Conservation (phyloP, 2,113 vertebrate species). For the Triplophysa rosa region DNA sequence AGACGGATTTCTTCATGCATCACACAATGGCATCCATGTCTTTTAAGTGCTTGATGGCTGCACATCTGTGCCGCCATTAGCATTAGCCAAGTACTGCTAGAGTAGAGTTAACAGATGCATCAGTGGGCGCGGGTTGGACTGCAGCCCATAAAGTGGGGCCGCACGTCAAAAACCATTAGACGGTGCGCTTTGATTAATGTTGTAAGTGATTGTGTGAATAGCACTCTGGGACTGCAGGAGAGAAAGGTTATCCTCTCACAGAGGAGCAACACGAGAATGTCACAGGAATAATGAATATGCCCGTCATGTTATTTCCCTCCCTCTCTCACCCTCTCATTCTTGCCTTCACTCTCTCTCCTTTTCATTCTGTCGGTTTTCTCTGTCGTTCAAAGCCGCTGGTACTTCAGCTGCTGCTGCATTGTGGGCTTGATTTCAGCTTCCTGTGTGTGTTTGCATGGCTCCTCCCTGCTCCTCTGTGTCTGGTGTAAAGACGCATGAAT, state of each 20-base stretch:
- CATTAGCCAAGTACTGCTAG: constrained; percentile 63
- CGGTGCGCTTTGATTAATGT: constrained; percentile 87
- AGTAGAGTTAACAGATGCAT: constrained; percentile 68
- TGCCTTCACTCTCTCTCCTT: constrained; percentile 5
- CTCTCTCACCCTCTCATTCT: constrained; percentile 16
- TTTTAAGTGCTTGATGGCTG: constrained; percentile 76
- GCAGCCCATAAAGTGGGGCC: constrained; percentile 73
- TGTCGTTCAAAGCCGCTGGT: background rate
- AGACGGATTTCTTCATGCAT: constrained; percentile 74
- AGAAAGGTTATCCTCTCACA: constrained; percentile 84
- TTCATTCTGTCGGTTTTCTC: constrained; percentile 25
- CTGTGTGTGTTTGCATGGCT: constrained; percentile 64
- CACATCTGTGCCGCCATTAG: constrained; percentile 57
- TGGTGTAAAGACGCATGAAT: constrained; percentile 77
- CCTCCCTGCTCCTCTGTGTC: constrained; percentile 53
- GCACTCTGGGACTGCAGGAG: constrained; percentile 76
- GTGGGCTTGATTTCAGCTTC: constrained; percentile 44
- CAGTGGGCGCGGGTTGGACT: constrained; percentile 69
- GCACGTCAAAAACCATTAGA: constrained; percentile 90
- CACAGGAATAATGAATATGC: constrained; percentile 71
- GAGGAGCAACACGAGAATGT: constrained; percentile 63
- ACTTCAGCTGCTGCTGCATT: constrained; percentile 13
- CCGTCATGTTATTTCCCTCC: constrained; percentile 42
- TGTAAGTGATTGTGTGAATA: constrained; percentile 84
- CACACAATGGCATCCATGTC: constrained; percentile 65